Base-by-base conservation (phyloP, 2,888 invertebrate genomes). In the Lithodes maja region DNA sequence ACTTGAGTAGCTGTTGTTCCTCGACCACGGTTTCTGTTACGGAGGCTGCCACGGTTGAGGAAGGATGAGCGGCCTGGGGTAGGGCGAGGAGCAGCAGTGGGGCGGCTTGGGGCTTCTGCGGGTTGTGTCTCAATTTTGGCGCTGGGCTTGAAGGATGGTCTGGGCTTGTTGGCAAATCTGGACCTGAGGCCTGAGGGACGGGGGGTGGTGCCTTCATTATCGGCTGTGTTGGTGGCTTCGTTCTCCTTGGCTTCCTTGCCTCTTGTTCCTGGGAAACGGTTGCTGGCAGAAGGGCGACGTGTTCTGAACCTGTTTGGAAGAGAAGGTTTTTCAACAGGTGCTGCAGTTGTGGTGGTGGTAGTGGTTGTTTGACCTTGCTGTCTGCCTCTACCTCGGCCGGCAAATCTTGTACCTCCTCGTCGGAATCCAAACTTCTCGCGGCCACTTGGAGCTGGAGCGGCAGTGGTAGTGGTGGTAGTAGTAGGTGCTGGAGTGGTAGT, bases 401-500 rank as follows among this genome's bases (percentile, higher is more conserved):
- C 75, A 49, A 87, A 87, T 15, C 83, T 55, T 0, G 81, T 2
- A 5, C 61, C 84, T 0, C 71, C n/a, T 3, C 68, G 54, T 50
- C 87, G 78, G 71, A 80, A 83, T 12, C 68, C 61, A 68, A 87
- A 87, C 50, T 53, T 74, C 2, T 68, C 61, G 2, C 82, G 82
- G 12, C 69, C 71, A 7, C 9, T 50, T 50, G 53, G 61, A 74
- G 83, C 53, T 17, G 61, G 17, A n/a, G 85, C 74, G 68, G 89
- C 77, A 9, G 89, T 85, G 15, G 90, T 85, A 1, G 85, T 68
- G 3, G 84, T 49, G 2, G 85, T 50, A 3, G 85, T 71, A 52
- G 90, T 88, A 52, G 88, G 77, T 2, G 79, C 75, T 1, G 90
- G 68, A 7, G 90, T 85, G n/a, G 90, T 88, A 9, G 91, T 90